Conservation (phyloP, 2,888 invertebrate genomes). For the Clostera curtula region DNA sequence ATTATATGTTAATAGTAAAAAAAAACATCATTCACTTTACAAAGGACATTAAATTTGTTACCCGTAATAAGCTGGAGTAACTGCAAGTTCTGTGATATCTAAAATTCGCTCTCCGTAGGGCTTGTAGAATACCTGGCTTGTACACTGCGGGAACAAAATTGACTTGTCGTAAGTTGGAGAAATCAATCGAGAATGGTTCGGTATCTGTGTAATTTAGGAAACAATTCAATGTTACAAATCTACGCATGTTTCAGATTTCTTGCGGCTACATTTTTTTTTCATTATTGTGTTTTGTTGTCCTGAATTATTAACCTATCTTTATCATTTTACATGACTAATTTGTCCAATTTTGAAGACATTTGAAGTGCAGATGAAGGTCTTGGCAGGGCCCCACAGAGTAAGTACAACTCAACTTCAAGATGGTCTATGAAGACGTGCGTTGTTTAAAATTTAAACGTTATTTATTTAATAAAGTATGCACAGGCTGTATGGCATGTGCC, state of each 20-base stretch:
- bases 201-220: conserved; percentile 40
- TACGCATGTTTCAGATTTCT: conserved; percentile 51
- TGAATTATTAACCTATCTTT: too few relatives aligned
- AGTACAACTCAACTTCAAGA: too few relatives aligned
- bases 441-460: too few relatives aligned
- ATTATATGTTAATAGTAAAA: background rate
- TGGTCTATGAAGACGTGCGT: too few relatives aligned
- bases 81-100: conserved; percentile 56
- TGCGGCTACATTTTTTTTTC: conserved; percentile 20
- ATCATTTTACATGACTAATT: too few relatives aligned
- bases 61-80: conserved; percentile 39
- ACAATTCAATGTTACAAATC: conserved; percentile 44
- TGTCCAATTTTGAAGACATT: too few relatives aligned
- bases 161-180: conserved; percentile 43
- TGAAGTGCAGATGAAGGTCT: too few relatives aligned
- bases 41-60: conserved; percentile 11
- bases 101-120: conserved; percentile 47
- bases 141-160: conserved; percentile 39
- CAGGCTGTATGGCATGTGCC: too few relatives aligned
- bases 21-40: background rate
- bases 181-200: conserved; percentile 42
- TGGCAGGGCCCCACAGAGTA: too few relatives aligned
- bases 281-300: too few relatives aligned
- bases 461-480: too few relatives aligned
- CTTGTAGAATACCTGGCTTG: conserved; percentile 44